These are phyloP conservation scores for Acrossocheilus wenchowensis DNA, from an alignment of 2,797 vertebrate genomes.

Conservation along the genomic window DNA sequence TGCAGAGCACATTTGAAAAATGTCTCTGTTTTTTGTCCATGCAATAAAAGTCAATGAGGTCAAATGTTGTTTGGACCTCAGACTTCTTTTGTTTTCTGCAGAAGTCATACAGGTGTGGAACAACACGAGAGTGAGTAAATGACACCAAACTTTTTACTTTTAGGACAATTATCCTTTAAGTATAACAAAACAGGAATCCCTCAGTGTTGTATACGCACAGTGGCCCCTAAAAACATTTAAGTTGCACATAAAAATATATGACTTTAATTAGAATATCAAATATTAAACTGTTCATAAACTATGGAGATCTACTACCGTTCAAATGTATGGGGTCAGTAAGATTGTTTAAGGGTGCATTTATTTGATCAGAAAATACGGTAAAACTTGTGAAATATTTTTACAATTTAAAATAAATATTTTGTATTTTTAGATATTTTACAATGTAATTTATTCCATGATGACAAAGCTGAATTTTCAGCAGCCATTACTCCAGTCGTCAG, in stretches of 20 bases:
- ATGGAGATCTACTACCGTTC: not conserved
- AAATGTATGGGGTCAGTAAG: not conserved
- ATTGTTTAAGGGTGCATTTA: not conserved
- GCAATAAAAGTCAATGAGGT: not conserved
- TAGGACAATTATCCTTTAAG: not conserved
- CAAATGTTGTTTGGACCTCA: not conserved
- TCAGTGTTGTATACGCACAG: not conserved
- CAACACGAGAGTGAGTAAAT: not conserved
- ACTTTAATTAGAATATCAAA: not conserved
- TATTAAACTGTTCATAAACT: not conserved
- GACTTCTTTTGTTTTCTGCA: not conserved
- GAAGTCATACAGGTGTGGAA: constrained; percentile 1
- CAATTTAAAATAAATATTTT: not conserved
- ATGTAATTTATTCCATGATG: not conserved
- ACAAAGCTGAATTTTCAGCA: constrained; percentile 7
- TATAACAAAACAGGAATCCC: not conserved
- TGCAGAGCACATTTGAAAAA: not conserved
- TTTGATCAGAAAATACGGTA: not conserved
- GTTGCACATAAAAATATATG: not conserved
- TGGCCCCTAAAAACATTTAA: not conserved
- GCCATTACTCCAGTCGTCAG: not conserved
- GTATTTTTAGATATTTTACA: not conserved
- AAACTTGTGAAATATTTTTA: not conserved
- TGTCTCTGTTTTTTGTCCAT: not conserved
- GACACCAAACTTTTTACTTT: not conserved